Base-by-base conservation (phyloP, 2,113 vertebrate species). In the Silurus asotus region DNA sequence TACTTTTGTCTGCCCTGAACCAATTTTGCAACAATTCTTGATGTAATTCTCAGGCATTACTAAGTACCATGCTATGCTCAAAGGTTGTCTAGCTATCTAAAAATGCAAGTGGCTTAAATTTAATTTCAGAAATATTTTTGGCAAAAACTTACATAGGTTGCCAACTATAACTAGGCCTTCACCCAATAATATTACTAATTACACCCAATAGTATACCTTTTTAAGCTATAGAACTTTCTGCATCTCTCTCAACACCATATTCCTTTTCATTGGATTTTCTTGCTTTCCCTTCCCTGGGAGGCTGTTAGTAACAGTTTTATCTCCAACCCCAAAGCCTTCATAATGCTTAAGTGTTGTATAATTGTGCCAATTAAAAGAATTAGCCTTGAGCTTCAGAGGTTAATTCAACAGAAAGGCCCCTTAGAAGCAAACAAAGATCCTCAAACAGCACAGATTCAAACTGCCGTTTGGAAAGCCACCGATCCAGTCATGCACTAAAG, bases 281-380 rank as follows among this genome's bases (percentile, higher is more conserved):
- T 65, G 5, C 59, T 65, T 51, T 8, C 37, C 37, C 9, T 25
- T 37, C 49, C 51, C 49, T 65, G 17, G 51, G 45, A 51, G 15
- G 45, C 11, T 53, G n/a, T 69, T 28, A 28, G 25, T 19, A 56
- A 58, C 19, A 51, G 23, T 70, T 82, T 53, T 72, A n/a, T 62
- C 55, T 58, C 72, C 55, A 58, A 72, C 64, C 56, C 28, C 3
- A 19, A 64, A 59, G 8, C 56, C 64, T 64, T 83, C 59, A 56
- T 55, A 70, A 83, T 69, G 65, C 81, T 74, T 81, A 87, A 86
- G 17, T 86, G 86, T n/a, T 88, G 48, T 49, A 74, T 84, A 87
- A 89, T 83, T 28, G 75, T 56, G 58, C 51, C 61, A 84, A 87
- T 89, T 89, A 84, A 69, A 84, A 45, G 37, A 62, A 83, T 88